phyloP scores from a whole-genome alignment of 2,888 invertebrate species.

The Eupithecia subumbrata region DNA sequence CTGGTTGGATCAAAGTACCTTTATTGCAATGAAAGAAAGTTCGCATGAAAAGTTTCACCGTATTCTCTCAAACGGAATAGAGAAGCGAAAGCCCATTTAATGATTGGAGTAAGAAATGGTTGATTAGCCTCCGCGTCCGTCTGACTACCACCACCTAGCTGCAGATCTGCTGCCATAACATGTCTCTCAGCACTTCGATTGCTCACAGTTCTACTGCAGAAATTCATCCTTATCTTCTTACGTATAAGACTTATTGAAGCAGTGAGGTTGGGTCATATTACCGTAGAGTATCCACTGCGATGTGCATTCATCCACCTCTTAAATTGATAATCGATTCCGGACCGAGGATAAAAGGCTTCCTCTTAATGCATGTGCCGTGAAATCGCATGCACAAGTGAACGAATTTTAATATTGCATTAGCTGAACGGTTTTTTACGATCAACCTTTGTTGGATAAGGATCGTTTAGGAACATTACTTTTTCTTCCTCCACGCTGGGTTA shows the following conservation, averaged over 20 bases:
- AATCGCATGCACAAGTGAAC: slow-evolving; percentile 46
- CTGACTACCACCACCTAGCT: slow-evolving; percentile 18
- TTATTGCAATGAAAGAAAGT: neutral
- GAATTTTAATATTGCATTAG: slow-evolving; percentile 41
- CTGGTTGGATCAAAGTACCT: neutral
- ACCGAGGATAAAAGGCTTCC: slow-evolving; percentile 50
- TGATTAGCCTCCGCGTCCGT: slow-evolving; percentile 40
- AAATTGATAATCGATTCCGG: slow-evolving; percentile 60
- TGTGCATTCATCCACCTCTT: slow-evolving; percentile 53
- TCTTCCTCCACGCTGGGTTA: neutral
- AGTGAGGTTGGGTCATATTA: neutral
- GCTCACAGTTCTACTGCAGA: neutral
- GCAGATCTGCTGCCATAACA: neutral
- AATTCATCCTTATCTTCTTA: slow-evolving; percentile 9
- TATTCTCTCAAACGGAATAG: slow-evolving; percentile 14
- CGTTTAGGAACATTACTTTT: slow-evolving; percentile 14
- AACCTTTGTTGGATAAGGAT: slow-evolving; percentile 13
- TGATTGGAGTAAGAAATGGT: slow-evolving; percentile 39
- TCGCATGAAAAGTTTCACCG: slow-evolving; percentile 12
- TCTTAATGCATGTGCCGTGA: slow-evolving; percentile 44
- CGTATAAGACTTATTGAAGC: neutral
- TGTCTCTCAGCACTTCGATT: neutral
- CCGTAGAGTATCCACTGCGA: slow-evolving; percentile 34
- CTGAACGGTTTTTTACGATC: slow-evolving; percentile 23
- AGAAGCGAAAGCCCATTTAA: slow-evolving; percentile 33